Conservation (phyloP, 2,113 vertebrate genomes). For the Sakesphorus luctuosus region DNA sequence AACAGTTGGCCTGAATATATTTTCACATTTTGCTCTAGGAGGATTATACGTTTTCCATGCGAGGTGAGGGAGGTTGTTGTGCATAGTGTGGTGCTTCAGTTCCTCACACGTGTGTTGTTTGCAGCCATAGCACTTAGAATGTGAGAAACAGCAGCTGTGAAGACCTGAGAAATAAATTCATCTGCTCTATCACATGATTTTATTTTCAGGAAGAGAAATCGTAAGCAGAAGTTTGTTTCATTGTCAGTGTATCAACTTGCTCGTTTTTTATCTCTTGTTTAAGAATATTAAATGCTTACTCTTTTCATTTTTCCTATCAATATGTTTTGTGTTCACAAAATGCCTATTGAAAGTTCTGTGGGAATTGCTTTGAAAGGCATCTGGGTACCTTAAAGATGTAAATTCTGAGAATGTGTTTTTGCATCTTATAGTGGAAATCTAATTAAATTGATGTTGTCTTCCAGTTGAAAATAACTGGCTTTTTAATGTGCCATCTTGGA, state of each 20-base stretch:
- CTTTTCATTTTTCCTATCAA: background rate
- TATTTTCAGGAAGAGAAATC: background rate
- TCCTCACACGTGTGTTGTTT: fast-evolving
- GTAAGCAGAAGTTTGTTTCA: background rate
- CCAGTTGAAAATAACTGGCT: background rate
- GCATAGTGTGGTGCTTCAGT: background rate
- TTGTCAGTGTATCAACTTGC: background rate
- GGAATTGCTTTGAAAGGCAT: background rate
- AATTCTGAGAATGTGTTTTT: background rate
- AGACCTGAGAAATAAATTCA: background rate
- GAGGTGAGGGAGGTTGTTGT: background rate
- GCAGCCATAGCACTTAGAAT: background rate
- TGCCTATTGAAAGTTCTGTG: background rate
- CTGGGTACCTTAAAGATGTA: background rate
- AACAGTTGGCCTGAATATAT: background rate
- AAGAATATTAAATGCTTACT: background rate
- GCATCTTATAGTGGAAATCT: background rate
- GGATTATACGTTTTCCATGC: background rate
- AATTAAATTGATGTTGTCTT: background rate
- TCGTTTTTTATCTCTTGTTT: background rate
- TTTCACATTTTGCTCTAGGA: background rate
- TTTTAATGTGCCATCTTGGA: background rate
- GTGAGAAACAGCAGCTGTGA: background rate
- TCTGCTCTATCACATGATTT: background rate
- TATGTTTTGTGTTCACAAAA: background rate